Evolutionary conservation across 2,888 invertebrate genomes (phyloP).

Genomic region (Seira musarum): DNA sequence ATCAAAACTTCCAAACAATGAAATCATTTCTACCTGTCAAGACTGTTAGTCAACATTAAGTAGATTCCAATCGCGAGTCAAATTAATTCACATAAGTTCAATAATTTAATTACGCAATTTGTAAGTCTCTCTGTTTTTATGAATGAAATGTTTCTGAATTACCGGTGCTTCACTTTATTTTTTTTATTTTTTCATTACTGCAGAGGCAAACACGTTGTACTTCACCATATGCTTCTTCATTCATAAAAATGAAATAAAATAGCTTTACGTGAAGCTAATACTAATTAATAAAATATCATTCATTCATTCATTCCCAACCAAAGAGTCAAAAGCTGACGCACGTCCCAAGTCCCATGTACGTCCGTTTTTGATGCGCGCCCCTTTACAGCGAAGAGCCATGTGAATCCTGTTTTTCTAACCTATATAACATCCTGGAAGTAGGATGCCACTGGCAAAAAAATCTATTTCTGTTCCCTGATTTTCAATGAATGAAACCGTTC

Average conservation of each 20-base stretch:
- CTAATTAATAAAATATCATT: conserved; percentile 27
- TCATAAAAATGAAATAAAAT: conserved; percentile 8
- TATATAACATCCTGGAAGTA: conserved; percentile 27
- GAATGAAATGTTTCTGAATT: conserved; percentile 18
- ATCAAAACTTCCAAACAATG: too few relatives aligned
- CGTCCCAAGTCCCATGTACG: too few relatives aligned
- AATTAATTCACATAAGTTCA: conserved; percentile 34
- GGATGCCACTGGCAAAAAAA: too few relatives aligned
- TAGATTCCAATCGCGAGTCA: too few relatives aligned
- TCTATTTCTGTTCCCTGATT: too few relatives aligned
- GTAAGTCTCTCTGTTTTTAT: conserved; percentile 7
- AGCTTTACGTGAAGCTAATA: conserved; percentile 34
- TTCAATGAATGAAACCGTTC: conserved; percentile 43
- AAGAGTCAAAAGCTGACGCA: not conserved
- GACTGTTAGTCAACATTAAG: too few relatives aligned
- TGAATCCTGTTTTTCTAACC: conserved; percentile 7
- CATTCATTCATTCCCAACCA: conserved; percentile 24
- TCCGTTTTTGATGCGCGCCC: too few relatives aligned
- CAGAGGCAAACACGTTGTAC: conserved; percentile 43
- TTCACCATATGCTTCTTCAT: conserved; percentile 19
- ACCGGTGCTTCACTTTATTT: too few relatives aligned
- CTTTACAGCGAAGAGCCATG: not conserved
- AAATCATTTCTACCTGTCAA: too few relatives aligned
- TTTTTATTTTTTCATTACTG: too few relatives aligned
- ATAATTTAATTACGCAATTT: not conserved